Conservation (phyloP, 2,797 vertebrate genomes). For the Myotis vivesi region DNA sequence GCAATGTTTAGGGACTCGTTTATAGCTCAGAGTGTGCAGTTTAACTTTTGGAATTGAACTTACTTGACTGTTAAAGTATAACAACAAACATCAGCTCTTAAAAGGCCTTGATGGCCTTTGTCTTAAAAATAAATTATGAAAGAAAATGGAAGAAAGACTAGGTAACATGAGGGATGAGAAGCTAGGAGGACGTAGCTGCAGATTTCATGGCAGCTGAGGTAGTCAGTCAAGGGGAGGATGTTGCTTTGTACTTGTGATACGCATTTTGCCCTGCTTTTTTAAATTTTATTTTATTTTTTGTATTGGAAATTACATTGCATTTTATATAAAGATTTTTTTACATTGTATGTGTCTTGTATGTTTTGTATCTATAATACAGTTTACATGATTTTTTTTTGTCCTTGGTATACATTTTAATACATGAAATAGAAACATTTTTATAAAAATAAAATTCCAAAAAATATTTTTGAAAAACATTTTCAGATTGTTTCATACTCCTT, state of each 20-base stretch:
- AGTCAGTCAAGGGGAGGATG: background rate
- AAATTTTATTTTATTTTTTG: background rate
- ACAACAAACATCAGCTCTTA: background rate
- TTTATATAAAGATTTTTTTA: slow-evolving; percentile 46
- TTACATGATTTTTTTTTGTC: slow-evolving; percentile 31
- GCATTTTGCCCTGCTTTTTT: background rate
- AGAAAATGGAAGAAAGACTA: background rate
- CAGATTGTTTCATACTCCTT: slow-evolving; percentile 23
- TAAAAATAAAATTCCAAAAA: slow-evolving; percentile 72
- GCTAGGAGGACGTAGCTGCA: background rate
- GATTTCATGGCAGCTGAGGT: background rate
- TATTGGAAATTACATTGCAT: slow-evolving; percentile 4
- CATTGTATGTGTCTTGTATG: slow-evolving; percentile 30
- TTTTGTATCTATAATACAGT: slow-evolving; percentile 51
- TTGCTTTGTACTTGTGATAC: background rate
- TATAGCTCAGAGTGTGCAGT: background rate
- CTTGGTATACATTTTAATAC: slow-evolving; percentile 66
- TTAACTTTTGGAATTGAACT: slow-evolving; percentile 40
- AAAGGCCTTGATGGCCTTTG: background rate
- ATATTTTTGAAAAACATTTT: slow-evolving; percentile 46
- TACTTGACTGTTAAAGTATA: background rate
- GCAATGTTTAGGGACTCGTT: background rate
- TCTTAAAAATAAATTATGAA: slow-evolving; percentile 16
- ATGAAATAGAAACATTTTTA: slow-evolving; percentile 38
- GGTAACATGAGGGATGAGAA: background rate